These are phyloP conservation scores for Bombus picipes DNA, from an alignment of 1,140 invertebrate genomes.

Conservation along the genomic window DNA sequence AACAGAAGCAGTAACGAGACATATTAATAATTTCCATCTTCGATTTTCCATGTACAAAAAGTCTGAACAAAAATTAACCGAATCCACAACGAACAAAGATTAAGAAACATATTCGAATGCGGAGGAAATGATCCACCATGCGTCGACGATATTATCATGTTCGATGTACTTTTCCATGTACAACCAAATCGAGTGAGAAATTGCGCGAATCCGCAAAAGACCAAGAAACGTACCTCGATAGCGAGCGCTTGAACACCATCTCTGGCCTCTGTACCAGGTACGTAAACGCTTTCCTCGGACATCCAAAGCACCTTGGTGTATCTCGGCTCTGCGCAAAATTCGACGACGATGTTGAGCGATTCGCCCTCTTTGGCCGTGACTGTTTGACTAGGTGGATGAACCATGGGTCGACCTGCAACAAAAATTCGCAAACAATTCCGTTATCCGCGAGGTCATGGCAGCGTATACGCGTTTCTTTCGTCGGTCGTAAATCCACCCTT, in stretches of 20 bases:
- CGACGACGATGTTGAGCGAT: constrained; percentile 82
- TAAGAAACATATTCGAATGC: not conserved
- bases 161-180: no score
- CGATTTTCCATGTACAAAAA: not conserved
- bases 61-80: not conserved
- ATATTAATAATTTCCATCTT: no score
- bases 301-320: constrained; percentile 84
- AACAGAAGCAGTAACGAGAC: no score
- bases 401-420: constrained; percentile 84
- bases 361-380: constrained; percentile 84
- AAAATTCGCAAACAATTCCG: constrained; percentile 53
- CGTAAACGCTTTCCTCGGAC: constrained; percentile 82
- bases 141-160: no score
- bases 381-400: constrained; percentile 83
- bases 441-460: constrained; percentile 32
- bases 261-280: constrained; percentile 81
- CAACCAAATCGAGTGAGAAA: not conserved
- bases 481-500: constrained; percentile 43
- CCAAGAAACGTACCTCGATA: constrained; percentile 80
- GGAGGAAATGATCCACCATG: no score
- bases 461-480: not conserved
- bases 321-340: constrained; percentile 85
- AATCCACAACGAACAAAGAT: not conserved
- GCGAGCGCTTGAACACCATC: constrained; percentile 83
- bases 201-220: no score